These are phyloP conservation scores for Epinotia nisella DNA, from an alignment of 2,888 invertebrate species.

Conservation along the genomic window DNA sequence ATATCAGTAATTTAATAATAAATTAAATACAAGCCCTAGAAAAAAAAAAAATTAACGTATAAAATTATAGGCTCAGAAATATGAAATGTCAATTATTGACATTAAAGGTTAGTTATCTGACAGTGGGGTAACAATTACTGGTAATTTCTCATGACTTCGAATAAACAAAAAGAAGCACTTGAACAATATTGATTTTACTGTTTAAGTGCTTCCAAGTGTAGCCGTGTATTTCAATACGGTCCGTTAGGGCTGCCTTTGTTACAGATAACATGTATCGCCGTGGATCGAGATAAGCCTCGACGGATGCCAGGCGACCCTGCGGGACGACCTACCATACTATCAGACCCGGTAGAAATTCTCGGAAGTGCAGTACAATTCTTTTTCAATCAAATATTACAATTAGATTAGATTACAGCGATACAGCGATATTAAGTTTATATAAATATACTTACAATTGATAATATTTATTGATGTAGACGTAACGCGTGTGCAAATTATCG, in stretches of 20 bases:
- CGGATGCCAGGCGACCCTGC: slow-evolving; percentile 23
- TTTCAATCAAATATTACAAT: neutral
- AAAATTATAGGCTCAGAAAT: too few relatives aligned
- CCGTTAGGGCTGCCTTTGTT: slow-evolving; percentile 38
- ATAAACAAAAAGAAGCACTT: too few relatives aligned
- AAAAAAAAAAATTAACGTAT: too few relatives aligned
- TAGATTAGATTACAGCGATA: too few relatives aligned
- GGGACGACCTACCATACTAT: neutral
- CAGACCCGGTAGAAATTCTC: slow-evolving; percentile 4
- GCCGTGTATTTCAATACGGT: slow-evolving; percentile 12
- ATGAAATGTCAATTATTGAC: too few relatives aligned
- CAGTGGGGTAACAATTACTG: too few relatives aligned
- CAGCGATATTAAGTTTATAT: too few relatives aligned
- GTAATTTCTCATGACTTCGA: too few relatives aligned
- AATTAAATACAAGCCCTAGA: too few relatives aligned
- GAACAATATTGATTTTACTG: neutral
- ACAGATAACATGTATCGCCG: slow-evolving; percentile 30
- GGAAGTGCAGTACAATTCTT: neutral
- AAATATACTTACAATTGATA: too few relatives aligned
- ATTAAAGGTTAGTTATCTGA: neutral
- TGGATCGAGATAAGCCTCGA: slow-evolving; percentile 24
- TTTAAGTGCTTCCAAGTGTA: slow-evolving; percentile 26
- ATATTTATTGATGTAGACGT: neutral
- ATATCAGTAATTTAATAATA: too few relatives aligned
- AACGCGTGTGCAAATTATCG: neutral